A percentile compares a stretch with the other conserved stretches of the same genome.
phyloP scores from a whole-genome alignment of 2,888 invertebrate species.

The Brachycybe producta region DNA sequence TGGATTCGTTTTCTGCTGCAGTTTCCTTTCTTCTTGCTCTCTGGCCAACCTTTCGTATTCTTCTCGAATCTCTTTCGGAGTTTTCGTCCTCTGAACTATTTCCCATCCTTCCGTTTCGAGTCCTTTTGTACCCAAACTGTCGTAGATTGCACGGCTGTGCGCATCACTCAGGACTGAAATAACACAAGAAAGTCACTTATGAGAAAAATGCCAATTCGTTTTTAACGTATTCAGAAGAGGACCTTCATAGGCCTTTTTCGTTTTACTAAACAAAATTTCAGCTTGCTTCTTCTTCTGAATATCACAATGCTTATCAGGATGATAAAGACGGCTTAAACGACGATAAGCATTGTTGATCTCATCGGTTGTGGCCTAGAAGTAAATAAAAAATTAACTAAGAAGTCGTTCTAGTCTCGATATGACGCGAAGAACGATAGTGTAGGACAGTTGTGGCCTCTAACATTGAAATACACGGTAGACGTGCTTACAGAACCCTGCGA shows the following conservation, averaged over 20 bases:
- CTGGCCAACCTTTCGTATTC: constrained; percentile 75
- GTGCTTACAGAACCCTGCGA: background rate
- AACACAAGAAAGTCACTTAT: constrained; percentile 23
- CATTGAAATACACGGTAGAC: background rate
- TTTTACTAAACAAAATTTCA: constrained; percentile 79
- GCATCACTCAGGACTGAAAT: constrained; percentile 71
- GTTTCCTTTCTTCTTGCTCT: constrained; percentile 70
- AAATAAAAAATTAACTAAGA: background rate
- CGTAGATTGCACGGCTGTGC: constrained; percentile 88
- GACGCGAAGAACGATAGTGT: constrained; percentile 3
- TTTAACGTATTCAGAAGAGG: background rate
- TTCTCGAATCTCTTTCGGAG: constrained; percentile 88
- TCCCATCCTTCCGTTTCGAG: constrained; percentile 93
- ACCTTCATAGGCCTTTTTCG: constrained; percentile 88
- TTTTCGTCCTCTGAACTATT: constrained; percentile 76
- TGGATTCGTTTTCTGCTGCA: constrained; percentile 85
- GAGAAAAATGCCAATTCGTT: background rate
- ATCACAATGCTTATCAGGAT: constrained; percentile 91
- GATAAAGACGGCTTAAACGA: constrained; percentile 79
- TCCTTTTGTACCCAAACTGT: constrained; percentile 74
- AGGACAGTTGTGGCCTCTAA: no score
- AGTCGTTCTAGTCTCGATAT: no score
- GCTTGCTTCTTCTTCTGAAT: constrained; percentile 73
- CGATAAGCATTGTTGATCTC: constrained; percentile 91
- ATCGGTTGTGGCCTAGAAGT: constrained; percentile 67